phyloP scores from a whole-genome alignment of 2,888 invertebrate species.

The Liopterus haemorrhoidalis region DNA sequence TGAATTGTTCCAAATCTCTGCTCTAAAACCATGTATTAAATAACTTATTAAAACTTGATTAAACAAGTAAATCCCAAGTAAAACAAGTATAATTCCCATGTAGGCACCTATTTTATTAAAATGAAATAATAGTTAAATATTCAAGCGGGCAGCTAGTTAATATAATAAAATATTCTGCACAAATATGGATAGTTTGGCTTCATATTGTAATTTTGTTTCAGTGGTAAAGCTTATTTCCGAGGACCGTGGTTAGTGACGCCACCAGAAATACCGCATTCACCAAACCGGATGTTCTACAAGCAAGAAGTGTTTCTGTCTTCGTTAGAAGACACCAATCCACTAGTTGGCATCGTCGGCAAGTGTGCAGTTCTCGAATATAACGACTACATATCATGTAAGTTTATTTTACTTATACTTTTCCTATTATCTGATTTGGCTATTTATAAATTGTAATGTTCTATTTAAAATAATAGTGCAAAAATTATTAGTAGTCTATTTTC shows the following conservation, averaged over 20 bases:
- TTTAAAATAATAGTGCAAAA: slow-evolving; percentile 11
- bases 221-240: slow-evolving; percentile 85
- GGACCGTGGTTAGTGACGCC: slow-evolving; percentile 92
- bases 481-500: no score
- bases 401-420: slow-evolving; percentile 13
- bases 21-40: background rate
- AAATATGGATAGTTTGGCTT: background rate
- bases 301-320: slow-evolving; percentile 90
- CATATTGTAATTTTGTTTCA: slow-evolving; percentile 44
- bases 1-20: background rate
- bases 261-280: slow-evolving; percentile 75
- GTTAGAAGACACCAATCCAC: slow-evolving; percentile 84
- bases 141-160: background rate
- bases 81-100: no score
- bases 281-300: slow-evolving; percentile 78
- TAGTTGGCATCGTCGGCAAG: slow-evolving; percentile 85
- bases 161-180: slow-evolving; percentile 1
- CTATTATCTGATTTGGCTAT: slow-evolving; percentile 2
- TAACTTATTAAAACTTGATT: no score
- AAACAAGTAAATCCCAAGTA: no score
- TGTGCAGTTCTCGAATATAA: slow-evolving; percentile 86
- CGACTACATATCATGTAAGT: slow-evolving; percentile 81
- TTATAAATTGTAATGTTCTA: background rate
- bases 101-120: no score
- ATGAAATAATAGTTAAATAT: background rate